Conservation (phyloP, 2,888 invertebrate species). For the Melieria crassipennis region DNA sequence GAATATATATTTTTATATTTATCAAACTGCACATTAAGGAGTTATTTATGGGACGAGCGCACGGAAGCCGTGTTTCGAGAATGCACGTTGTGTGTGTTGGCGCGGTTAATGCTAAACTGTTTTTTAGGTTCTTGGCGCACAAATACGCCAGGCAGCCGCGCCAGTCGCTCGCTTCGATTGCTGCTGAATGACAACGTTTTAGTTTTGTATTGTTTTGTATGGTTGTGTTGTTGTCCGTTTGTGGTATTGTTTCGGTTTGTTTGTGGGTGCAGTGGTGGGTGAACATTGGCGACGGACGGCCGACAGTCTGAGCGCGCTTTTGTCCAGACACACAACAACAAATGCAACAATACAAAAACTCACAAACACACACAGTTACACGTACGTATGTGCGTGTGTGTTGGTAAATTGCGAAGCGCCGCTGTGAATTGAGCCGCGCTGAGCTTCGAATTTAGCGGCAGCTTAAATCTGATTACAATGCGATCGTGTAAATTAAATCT, state of each 20-base stretch:
- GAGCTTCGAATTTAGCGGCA: constrained; percentile 14
- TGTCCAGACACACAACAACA: constrained; percentile 12
- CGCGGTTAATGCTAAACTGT: constrained; percentile 32
- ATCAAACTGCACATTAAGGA: too few relatives aligned
- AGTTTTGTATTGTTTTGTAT: too few relatives aligned
- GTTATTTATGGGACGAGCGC: too few relatives aligned
- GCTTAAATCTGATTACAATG: constrained; percentile 58
- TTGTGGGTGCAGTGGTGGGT: too few relatives aligned
- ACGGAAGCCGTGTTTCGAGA: too few relatives aligned
- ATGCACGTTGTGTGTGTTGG: constrained; percentile 19
- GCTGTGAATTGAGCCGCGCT: constrained; percentile 21
- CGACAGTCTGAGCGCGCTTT: neutral
- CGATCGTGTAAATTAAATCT: constrained; percentile 60
- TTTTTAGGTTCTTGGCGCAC: constrained; percentile 17
- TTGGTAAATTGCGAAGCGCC: constrained; percentile 26
- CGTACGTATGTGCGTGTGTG: neutral
- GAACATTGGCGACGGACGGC: neutral
- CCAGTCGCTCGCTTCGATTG: too few relatives aligned
- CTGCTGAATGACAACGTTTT: too few relatives aligned
- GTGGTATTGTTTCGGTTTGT: too few relatives aligned
- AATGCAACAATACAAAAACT: constrained; percentile 8
- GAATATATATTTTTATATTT: too few relatives aligned
- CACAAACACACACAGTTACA: neutral
- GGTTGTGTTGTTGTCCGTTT: too few relatives aligned
- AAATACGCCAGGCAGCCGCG: constrained; percentile 3